Base-by-base conservation (phyloP, 2,888 invertebrate genomes). In the Syritta pipiens region DNA sequence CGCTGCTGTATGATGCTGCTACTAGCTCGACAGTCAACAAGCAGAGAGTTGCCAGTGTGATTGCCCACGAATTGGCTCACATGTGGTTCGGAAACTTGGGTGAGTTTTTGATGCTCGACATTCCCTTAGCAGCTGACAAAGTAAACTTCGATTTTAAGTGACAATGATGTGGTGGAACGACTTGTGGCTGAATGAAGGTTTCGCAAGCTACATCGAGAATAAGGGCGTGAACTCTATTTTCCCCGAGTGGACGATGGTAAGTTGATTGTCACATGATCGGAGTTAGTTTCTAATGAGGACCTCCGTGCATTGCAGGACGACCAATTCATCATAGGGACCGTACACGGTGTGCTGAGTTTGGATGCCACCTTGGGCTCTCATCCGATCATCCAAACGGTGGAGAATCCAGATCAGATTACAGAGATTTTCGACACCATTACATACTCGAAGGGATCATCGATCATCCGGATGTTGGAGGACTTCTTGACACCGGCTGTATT, bases 151-250 rank as follows among this genome's bases (percentile, higher is more conserved):
- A 9, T 84, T 90, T 90, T 81, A 83, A 93, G 97, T 97, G 1
- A 97, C 97, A 1, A 94, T 97, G 94, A 91, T 93, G 82, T 97
- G 97, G 97, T 96, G 96, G 96, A 94, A 96, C 86, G 97, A 97
- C 87, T 90, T 96, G 1, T 96, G 97, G 97, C 90, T 98, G 32
- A 98, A 97, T 85, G 95, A 96, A 89, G 97, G 97, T 0, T 97
- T 98, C 87, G 97, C 97, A 1, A 93, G 94, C n/a, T 98, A 94
- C 86, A 95, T 97, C 89, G 94, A 96, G 88, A 94, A 93, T 82
- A 94, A 95, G 86, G 94, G 95, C 9, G 90, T 94, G 0, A 89
- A 93, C 83, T 89, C 91, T 5, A 91, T 93, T 9, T 92, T 94
- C 82, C 94, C 94, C 0, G 91, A 93, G 4, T 97, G 96, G 96